Evolutionary conservation across 1,140 invertebrate genomes (phyloP).

Genomic region (Andricus grossulariae): DNA sequence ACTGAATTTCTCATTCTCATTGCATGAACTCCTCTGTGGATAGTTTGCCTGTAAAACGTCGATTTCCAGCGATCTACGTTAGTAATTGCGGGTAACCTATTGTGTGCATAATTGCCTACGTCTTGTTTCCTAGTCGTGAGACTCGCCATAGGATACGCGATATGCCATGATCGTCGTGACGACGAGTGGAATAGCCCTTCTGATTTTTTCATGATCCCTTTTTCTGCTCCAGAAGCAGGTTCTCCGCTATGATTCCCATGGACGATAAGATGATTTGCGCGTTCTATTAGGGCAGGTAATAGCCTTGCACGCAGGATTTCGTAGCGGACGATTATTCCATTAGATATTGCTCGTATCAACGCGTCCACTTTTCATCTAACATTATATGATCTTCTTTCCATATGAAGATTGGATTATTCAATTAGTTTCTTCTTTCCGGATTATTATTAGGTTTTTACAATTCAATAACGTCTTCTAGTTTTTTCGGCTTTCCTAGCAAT

Average conservation of each 20-base stretch:
- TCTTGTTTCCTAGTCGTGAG: conserved; percentile 29
- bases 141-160: conserved; percentile 12
- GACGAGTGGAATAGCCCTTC: conserved; percentile 8
- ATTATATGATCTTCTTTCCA: no score
- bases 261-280: background rate
- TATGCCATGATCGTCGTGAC: conserved; percentile 20
- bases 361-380: no score
- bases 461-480: no score
- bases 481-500: no score
- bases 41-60: conserved; percentile 15
- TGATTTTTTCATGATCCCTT: background rate
- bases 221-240: conserved; percentile 29
- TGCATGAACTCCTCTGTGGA: conserved; percentile 1
- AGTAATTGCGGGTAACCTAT: conserved; percentile 26
- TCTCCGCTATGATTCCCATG: conserved; percentile 5
- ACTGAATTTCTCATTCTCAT: background rate
- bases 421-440: no score
- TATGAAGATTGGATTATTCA: no score
- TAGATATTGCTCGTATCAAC: background rate
- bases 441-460: no score
- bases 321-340: background rate
- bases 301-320: background rate
- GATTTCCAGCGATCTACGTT: conserved; percentile 16
- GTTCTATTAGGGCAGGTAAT: background rate
- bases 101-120: conserved; percentile 28